A percentile compares a stretch with the other conserved stretches of the same genome.
Conservation (phyloP, 2,797 vertebrate genomes). For the Anguilla marmorata region DNA sequence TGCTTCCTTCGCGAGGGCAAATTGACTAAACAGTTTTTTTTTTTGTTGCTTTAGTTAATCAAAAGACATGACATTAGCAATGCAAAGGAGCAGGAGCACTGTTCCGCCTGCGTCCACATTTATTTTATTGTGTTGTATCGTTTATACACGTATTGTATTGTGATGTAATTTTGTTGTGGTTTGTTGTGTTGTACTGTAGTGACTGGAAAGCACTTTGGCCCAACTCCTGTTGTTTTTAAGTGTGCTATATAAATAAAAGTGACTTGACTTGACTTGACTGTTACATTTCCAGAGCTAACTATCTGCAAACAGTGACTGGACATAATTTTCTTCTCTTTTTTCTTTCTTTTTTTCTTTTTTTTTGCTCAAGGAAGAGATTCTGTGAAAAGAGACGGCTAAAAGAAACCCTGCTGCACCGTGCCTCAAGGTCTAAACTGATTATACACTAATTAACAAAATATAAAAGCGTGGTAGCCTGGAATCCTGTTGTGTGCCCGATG, state of each 20-base stretch:
- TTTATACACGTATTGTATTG: no score
- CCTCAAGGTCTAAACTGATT: neutral
- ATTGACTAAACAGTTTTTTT: conserved; percentile 10
- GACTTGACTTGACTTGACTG: neutral
- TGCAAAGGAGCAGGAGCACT: neutral
- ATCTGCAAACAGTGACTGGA: neutral
- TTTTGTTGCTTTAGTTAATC: neutral
- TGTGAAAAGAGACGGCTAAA: neutral
- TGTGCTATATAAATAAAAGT: no score
- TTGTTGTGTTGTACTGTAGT: no score
- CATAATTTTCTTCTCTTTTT: neutral
- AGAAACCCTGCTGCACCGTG: neutral
- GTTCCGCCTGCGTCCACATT: no score
- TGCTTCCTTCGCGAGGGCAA: conserved; percentile 23
- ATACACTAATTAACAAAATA: neutral
- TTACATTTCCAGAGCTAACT: neutral
- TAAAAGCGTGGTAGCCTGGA: neutral
- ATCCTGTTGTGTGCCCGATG: neutral
- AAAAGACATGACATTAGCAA: neutral
- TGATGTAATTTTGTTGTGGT: no score
- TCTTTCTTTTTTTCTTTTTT: no score
- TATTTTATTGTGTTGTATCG: no score
- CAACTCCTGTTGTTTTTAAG: no score
- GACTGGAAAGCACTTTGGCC: no score
- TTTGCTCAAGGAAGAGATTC: neutral